phyloP scores from a whole-genome alignment of 2,113 vertebrate species.

The Calyptomena viridis region DNA sequence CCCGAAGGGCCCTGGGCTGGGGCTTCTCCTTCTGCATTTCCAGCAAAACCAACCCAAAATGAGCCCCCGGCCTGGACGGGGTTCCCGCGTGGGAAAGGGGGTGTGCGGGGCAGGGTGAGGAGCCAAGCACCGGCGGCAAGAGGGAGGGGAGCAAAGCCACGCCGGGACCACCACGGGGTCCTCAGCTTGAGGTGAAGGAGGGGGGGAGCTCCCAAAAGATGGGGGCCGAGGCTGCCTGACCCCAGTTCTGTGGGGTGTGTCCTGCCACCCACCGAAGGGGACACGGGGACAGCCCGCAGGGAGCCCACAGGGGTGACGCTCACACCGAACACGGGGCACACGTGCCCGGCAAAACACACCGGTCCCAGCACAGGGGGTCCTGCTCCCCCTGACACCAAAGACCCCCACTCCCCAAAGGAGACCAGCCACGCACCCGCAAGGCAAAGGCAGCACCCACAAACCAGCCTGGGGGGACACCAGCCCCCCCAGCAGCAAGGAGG shows the following conservation, averaged over 20 bases:
- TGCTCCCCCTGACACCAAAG: not conserved
- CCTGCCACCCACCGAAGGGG: not conserved
- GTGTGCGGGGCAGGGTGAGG: fast-evolving
- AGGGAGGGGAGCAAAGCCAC: not conserved
- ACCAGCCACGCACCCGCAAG: not conserved
- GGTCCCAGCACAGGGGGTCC: fast-evolving
- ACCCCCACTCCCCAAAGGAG: not conserved
- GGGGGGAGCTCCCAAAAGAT: not conserved
- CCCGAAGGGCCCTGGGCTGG: not conserved
- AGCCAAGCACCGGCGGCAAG: not conserved
- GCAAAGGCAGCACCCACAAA: not conserved
- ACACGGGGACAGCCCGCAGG: fast-evolving
- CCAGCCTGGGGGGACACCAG: not conserved
- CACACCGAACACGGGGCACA: fast-evolving
- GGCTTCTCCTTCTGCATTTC: not conserved
- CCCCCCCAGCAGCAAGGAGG: not conserved
- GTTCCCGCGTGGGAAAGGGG: not conserved
- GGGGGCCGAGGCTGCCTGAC: fast-evolving
- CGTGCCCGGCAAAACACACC: not conserved
- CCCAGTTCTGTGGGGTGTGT: not conserved
- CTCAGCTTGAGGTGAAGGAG: fast-evolving
- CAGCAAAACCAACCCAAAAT: not conserved
- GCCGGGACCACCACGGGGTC: fast-evolving
- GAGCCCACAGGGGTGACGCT: not conserved
- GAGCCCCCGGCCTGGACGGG: not conserved